Percentiles rank a stretch among this genome's conserved stretches.
Evolutionary conservation across 2,888 invertebrate genomes (phyloP).

Genomic region (Pandemis cinnamomeana): DNA sequence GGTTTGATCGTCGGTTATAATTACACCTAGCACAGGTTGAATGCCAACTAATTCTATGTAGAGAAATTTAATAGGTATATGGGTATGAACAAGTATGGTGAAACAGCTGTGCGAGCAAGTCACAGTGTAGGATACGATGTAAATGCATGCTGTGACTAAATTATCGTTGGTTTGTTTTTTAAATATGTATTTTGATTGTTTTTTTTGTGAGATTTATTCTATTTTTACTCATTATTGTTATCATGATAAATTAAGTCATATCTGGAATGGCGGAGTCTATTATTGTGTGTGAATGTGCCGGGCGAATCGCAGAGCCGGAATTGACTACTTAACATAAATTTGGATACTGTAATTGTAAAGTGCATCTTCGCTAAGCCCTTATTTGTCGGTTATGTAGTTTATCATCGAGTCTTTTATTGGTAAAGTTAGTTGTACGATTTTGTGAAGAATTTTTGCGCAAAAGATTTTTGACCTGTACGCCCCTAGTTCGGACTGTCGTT

Average conservation of each 20-base stretch:
- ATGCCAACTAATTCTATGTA: conserved; percentile 66
- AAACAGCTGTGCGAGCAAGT: conserved; percentile 56
- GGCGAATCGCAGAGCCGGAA: conserved; percentile 43
- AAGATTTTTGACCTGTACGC: conserved; percentile 76
- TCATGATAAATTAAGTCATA: conserved; percentile 73
- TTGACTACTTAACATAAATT: conserved; percentile 29
- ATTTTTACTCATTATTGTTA: conserved; percentile 65
- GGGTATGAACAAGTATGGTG: conserved; percentile 68
- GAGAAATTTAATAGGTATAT: conserved; percentile 57
- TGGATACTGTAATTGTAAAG: not conserved
- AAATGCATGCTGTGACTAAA: conserved; percentile 71
- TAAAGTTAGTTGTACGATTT: conserved; percentile 79
- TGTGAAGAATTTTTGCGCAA: conserved; percentile 78
- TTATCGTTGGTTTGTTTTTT: conserved; percentile 72
- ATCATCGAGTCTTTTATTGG: conserved; percentile 36
- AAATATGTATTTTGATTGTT: conserved; percentile 63
- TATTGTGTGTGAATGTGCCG: conserved; percentile 53
- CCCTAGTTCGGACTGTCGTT: conserved; percentile 67
- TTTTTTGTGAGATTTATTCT: conserved; percentile 69
- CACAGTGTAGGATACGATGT: conserved; percentile 59
- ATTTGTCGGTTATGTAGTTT: conserved; percentile 31
- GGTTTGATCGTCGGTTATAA: conserved; percentile 23
- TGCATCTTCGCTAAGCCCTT: conserved; percentile 27
- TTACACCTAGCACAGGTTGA: conserved; percentile 53
- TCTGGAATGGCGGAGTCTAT: conserved; percentile 69